These are phyloP conservation scores for Hydrocynus forskahlii DNA, from an alignment of 2,797 vertebrate species.

Conservation along the genomic window DNA sequence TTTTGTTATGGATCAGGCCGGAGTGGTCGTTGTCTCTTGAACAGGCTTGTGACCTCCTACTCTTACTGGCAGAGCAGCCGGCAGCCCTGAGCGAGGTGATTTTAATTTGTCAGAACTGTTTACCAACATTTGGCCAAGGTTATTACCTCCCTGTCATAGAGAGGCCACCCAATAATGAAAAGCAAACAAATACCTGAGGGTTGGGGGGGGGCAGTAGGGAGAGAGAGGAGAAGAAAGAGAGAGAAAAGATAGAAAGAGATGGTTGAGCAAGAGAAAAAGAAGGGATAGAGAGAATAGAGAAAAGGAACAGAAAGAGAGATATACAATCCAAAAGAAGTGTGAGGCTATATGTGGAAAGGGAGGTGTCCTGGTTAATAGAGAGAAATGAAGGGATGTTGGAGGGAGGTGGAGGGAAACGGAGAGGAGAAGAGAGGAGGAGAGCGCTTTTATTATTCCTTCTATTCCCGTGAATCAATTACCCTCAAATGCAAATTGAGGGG, in stretches of 20 bases:
- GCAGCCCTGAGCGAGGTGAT: conserved; percentile 75
- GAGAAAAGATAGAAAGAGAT: conserved; percentile 20
- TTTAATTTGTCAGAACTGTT: conserved; percentile 88
- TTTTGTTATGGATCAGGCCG: conserved; percentile 52
- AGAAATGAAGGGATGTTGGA: conserved; percentile 50
- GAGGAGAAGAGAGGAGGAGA: conserved; percentile 27
- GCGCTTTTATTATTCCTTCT: conserved; percentile 64
- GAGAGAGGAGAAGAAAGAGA: not conserved
- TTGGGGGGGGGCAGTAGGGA: conserved; percentile 10
- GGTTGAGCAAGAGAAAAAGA: not conserved
- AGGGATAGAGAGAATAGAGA: conserved; percentile 1
- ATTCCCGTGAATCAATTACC: conserved; percentile 74
- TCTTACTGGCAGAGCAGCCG: conserved; percentile 45
- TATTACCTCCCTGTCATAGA: conserved; percentile 79
- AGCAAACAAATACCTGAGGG: conserved; percentile 74
- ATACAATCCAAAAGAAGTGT: not conserved
- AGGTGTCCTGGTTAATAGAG: conserved; percentile 52
- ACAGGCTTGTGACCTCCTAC: conserved; percentile 45
- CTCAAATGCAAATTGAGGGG: conserved; percentile 70
- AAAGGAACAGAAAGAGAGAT: conserved; percentile 17
- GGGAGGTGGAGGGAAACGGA: conserved; percentile 36
- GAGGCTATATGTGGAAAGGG: conserved; percentile 13
- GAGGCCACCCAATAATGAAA: conserved; percentile 80
- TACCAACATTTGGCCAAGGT: conserved; percentile 76
- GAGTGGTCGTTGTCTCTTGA: conserved; percentile 43